Conservation (phyloP, 30 jellyfish, hydroid and myxozoan genomes). For the Rhopilema esculentum region DNA sequence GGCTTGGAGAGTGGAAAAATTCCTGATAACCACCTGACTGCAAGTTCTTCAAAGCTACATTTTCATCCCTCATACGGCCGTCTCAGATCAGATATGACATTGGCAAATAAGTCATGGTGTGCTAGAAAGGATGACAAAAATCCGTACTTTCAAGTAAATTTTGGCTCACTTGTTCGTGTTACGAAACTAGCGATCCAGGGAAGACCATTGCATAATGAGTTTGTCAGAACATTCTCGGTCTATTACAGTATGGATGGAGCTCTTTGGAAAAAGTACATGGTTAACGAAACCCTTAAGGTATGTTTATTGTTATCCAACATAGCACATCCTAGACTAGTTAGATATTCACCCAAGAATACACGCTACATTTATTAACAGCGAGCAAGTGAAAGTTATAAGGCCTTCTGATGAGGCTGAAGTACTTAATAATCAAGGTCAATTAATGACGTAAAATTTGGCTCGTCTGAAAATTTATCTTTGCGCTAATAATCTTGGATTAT, state of each 20-base stretch:
- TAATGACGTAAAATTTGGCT: too few relatives aligned
- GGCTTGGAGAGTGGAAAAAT: constrained; percentile 52
- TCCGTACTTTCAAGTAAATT: constrained; percentile 68
- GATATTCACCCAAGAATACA: too few relatives aligned
- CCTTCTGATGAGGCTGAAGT: too few relatives aligned
- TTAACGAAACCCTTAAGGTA: constrained; percentile 58
- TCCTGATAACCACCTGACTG: constrained; percentile 19
- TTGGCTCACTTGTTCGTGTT: constrained; percentile 14
- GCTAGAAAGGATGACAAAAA: constrained; percentile 45
- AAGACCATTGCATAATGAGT: constrained; percentile 27
- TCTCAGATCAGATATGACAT: not conserved
- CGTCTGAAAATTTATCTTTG: too few relatives aligned
- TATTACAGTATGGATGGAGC: constrained; percentile 56
- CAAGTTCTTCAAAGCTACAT: constrained; percentile 38
- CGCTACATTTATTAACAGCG: too few relatives aligned
- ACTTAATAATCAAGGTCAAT: too few relatives aligned
- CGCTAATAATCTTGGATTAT: too few relatives aligned
- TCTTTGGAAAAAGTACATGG: constrained; percentile 50
- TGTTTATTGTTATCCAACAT: not conserved
- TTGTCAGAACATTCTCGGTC: constrained; percentile 30
- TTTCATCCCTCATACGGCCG: constrained; percentile 39
- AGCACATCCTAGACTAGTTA: not conserved
- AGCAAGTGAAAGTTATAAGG: too few relatives aligned
- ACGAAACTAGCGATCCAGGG: constrained; percentile 77
- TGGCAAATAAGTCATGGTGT: constrained; percentile 78